Conservation (phyloP, 2,113 vertebrate genomes). For the Motacilla alba region DNA sequence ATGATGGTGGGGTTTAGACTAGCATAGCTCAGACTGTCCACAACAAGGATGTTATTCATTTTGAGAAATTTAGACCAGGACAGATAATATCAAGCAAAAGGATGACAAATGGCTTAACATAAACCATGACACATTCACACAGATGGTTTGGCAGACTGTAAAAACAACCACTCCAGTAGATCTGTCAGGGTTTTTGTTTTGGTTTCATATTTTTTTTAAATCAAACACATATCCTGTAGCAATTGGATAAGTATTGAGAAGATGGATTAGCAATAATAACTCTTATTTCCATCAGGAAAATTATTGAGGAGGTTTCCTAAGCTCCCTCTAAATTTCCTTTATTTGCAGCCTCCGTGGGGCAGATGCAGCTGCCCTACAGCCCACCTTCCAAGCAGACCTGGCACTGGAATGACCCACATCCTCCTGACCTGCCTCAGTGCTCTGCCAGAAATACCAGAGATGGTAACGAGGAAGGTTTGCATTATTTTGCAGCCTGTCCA, state of each 20-base stretch:
- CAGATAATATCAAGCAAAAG: not conserved
- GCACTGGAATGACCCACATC: not conserved
- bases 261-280: not conserved
- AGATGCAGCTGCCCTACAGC: not conserved
- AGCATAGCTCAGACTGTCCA: not conserved
- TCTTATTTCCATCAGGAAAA: not conserved
- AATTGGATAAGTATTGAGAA: not conserved
- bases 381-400: not conserved
- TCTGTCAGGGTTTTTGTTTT: not conserved
- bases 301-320: not conserved
- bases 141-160: conserved; percentile 38
- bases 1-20: not conserved
- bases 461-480: not conserved
- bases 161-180: not conserved
- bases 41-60: not conserved
- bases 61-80: not conserved
- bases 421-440: not conserved
- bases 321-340: not conserved
- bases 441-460: not conserved
- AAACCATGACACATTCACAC: not conserved
- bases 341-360: not conserved
- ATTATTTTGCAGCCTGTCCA: conserved; percentile 11
- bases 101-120: conserved; percentile 9
- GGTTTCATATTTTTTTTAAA: not conserved
- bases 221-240: not conserved